Base-by-base conservation (phyloP, 2,888 invertebrate species). In the Acanthopleura granulata region DNA sequence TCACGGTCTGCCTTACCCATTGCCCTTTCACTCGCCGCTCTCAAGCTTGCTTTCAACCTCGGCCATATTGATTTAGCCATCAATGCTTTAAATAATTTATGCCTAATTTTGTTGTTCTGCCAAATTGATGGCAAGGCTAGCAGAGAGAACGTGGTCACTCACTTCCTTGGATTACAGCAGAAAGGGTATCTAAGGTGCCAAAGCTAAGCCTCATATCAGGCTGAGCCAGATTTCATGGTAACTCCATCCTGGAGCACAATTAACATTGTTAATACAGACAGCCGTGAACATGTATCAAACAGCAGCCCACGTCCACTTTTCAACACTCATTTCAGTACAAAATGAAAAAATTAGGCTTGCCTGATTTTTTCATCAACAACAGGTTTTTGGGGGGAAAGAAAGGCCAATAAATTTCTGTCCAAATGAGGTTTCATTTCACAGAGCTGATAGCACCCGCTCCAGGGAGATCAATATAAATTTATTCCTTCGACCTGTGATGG, bases 401-500 rank as follows among this genome's bases (percentile, higher is more conserved):
- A 18, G 16, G 29, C 66, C 66, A 25, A 27, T 27, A 22, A 66
- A 66, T 27, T 66, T 66, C 29, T 66, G 22, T 66, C 29, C 25
- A 16, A 27, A 27, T 27, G 66, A 66, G 29, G 66, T 66, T 27
- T 66, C 25, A 22, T 66, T 27, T 66, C 22, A 27, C 22, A 1
- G 66, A 66, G 6, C 16, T 22, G 22, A 27, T 22, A 66, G 66
- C 22, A 22, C 40, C 29, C 16, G 66, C 66, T 22, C 29, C 25
- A 27, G 29, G 29, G 66, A 66, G 66, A 66, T 66, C 66, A 66
- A 66, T 66, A 66, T 66, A 66, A 66, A 66, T 66, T 66, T 27
- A 66, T 66, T 66, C 66, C 25, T 66, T 22, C 66, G 66, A 66
- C 66, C 66, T 66, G 66, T 66, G 66, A 66, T 27, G 66, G 66